These are phyloP conservation scores for Phycodurus eques DNA, from an alignment of 2,113 vertebrate species.

Conservation along the genomic window DNA sequence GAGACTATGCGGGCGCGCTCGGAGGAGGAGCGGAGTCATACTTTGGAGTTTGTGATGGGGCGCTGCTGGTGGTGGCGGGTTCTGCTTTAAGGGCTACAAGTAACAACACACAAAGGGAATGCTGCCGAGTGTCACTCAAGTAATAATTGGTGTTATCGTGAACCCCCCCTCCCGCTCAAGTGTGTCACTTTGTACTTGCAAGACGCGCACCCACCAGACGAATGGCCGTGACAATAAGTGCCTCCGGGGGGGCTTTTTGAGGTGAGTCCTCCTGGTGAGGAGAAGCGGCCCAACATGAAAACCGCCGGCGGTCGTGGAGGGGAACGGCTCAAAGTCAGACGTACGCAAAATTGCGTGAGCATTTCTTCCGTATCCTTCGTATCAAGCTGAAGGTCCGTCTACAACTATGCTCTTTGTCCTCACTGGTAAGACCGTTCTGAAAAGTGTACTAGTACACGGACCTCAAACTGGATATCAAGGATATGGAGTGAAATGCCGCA, in stretches of 20 bases:
- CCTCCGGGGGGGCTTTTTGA: conserved; percentile 62
- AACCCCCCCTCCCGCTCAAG: conserved; percentile 71
- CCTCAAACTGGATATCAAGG: not conserved
- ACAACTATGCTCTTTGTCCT: not conserved
- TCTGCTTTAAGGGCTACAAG: conserved; percentile 1
- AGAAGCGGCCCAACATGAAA: conserved; percentile 54
- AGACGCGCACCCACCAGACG: conserved; percentile 8
- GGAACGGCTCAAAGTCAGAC: not conserved
- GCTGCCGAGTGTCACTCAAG: conserved; percentile 36
- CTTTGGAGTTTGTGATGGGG: conserved; percentile 64
- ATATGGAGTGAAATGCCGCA: not conserved
- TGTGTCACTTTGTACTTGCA: conserved; percentile 67
- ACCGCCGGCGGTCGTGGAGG: conserved; percentile 13
- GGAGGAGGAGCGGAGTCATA: conserved; percentile 51
- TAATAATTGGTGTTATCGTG: conserved; percentile 54
- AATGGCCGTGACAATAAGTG: conserved; percentile 76
- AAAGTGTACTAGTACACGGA: not conserved
- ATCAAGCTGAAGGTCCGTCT: not conserved
- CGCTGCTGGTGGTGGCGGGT: not conserved
- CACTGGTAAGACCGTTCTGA: too few species aligned
- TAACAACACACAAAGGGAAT: conserved; percentile 54
- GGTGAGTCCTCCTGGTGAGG: conserved; percentile 45
- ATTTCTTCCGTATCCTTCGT: not conserved
- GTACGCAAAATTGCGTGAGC: not conserved
- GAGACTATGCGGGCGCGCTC: conserved; percentile 23